phyloP scores from a whole-genome alignment of 2,113 vertebrate species.

The Callocephalon fimbriatum region DNA sequence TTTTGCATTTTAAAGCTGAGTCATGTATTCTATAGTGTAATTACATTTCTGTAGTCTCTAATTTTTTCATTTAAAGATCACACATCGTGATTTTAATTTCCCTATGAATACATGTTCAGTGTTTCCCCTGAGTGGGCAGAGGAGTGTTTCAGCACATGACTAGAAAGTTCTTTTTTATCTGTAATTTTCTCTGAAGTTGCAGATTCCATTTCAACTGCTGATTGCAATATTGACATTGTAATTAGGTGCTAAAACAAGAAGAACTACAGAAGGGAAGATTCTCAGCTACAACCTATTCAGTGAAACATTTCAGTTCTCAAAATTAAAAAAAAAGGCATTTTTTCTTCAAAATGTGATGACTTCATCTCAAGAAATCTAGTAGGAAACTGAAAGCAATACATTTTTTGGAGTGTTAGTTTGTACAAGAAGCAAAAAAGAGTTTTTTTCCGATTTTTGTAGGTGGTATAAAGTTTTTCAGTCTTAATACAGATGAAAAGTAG shows the following conservation, averaged over 20 bases:
- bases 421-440: background rate
- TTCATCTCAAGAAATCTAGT: background rate
- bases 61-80: slow-evolving; percentile 68
- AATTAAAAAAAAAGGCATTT: background rate
- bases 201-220: slow-evolving; percentile 25
- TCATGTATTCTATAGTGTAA: slow-evolving; percentile 57
- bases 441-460: background rate
- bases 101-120: background rate
- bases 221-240: slow-evolving; percentile 12
- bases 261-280: background rate
- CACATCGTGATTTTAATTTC: slow-evolving; percentile 13
- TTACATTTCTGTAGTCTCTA: slow-evolving; percentile 47
- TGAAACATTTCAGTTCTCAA: background rate
- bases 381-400: background rate
- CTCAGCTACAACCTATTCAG: background rate
- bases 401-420: background rate
- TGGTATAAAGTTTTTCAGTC: background rate
- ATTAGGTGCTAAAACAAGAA: slow-evolving; percentile 2
- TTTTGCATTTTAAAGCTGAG: slow-evolving; percentile 54
- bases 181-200: slow-evolving; percentile 12
- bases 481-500: background rate
- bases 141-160: background rate
- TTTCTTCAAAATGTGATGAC: background rate
- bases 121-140: slow-evolving; percentile 4
- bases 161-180: slow-evolving; percentile 31